Conservation (phyloP, 2,797 vertebrate species). For the Poeciliopsis paucimaculata region DNA sequence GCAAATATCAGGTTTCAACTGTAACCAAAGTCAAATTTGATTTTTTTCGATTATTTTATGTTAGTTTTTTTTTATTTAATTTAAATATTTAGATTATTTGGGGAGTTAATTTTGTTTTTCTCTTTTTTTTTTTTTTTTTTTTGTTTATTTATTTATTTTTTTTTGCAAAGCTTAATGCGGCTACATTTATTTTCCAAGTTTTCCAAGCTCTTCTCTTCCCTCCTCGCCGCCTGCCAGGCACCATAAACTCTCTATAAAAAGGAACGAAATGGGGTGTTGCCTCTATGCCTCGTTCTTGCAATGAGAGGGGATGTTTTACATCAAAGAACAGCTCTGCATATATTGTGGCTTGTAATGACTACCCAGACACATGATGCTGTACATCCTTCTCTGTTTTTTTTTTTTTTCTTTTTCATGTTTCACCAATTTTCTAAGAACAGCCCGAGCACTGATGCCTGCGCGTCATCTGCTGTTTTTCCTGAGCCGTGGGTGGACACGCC, state of each 20-base stretch:
- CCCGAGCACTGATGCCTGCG: conserved; percentile 38
- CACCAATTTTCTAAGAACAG: conserved; percentile 59
- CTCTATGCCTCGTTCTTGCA: conserved; percentile 63
- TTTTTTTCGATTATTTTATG: not conserved
- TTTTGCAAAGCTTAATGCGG: not conserved
- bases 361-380: conserved; percentile 64
- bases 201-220: conserved; percentile 15
- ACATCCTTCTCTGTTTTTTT: conserved; percentile 60
- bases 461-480: conserved; percentile 43
- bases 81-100: not conserved
- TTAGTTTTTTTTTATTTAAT: not conserved
- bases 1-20: not conserved
- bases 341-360: conserved; percentile 70
- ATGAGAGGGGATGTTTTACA: conserved; percentile 69
- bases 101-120: not conserved
- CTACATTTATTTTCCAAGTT: not conserved
- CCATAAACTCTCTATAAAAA: conserved; percentile 52
- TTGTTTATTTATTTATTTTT: too few relatives aligned
- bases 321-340: conserved; percentile 56
- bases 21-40: not conserved
- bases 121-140: too few relatives aligned
- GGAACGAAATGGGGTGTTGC: conserved; percentile 41
- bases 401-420: conserved; percentile 34
- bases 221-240: conserved; percentile 31
- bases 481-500: conserved; percentile 66